phyloP scores from a whole-genome alignment of 1,140 invertebrate species.

The Pogonognathellus flavescens region DNA sequence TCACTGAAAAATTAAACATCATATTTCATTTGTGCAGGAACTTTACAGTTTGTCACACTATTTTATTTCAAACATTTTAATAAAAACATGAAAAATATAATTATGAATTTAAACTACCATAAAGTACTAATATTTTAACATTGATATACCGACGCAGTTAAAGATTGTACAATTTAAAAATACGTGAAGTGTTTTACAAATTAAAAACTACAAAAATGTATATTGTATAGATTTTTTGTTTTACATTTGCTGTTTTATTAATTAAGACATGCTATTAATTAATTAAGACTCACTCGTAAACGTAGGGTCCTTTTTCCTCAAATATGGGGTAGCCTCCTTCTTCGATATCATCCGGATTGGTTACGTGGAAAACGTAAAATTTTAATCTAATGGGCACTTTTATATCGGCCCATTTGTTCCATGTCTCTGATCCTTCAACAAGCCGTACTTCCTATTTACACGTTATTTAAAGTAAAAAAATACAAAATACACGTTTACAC shows the following conservation, averaged over 20 bases:
- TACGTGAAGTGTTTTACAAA: no score
- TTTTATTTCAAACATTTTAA: not conserved
- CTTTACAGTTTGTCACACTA: not conserved
- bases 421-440: not conserved
- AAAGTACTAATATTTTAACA: no score
- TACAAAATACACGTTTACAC: no score
- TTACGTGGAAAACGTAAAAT: not conserved
- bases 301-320: not conserved
- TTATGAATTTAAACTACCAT: no score
- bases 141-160: no score
- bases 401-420: conserved; percentile 9
- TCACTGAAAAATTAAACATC: not conserved
- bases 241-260: no score
- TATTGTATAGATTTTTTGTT: not conserved
- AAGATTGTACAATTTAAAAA: no score
- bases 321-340: not conserved
- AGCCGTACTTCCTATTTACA: not conserved
- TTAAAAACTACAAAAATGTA: no score
- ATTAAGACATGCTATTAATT: no score
- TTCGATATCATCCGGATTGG: not conserved
- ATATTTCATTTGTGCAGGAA: not conserved
- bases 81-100: no score
- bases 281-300: conserved; percentile 1
- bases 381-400: conserved; percentile 10
- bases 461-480: no score